Evolutionary conservation across 1,140 invertebrate genomes (phyloP).

Genomic region (Choristoneura fumiferana): DNA sequence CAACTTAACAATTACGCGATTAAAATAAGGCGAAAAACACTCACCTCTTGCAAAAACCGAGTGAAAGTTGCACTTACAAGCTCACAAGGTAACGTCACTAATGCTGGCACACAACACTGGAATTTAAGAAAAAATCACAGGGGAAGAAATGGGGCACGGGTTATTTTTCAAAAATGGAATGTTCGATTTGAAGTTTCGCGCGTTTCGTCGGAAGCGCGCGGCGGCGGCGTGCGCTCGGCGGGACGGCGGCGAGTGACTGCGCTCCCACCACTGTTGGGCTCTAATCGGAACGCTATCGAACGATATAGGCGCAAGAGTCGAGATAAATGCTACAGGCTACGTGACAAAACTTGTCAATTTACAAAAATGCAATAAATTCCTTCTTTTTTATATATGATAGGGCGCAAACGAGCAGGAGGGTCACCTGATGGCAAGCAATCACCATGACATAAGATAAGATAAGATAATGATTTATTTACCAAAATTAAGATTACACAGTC

Average conservation of each 20-base stretch:
- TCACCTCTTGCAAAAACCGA: slow-evolving; percentile 67
- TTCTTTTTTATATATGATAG: too few relatives aligned
- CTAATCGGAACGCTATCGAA: neutral
- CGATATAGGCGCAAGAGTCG: too few relatives aligned
- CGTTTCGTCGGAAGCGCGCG: neutral
- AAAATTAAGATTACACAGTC: too few relatives aligned
- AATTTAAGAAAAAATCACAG: slow-evolving; percentile 39
- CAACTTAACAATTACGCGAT: slow-evolving; percentile 54
- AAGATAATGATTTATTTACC: too few relatives aligned
- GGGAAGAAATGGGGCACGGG: slow-evolving; percentile 30
- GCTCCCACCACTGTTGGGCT: neutral
- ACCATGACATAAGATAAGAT: too few relatives aligned
- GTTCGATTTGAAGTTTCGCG: slow-evolving; percentile 29
- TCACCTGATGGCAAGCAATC: too few relatives aligned
- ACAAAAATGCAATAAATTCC: too few relatives aligned
- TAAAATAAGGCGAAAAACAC: slow-evolving; percentile 59
- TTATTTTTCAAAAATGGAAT: slow-evolving; percentile 45
- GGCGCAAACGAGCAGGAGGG: too few relatives aligned
- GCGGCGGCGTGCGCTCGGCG: slow-evolving; percentile 3
- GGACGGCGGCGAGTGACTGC: slow-evolving; percentile 7
- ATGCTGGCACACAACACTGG: slow-evolving; percentile 57
- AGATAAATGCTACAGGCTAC: too few relatives aligned
- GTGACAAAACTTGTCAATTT: too few relatives aligned
- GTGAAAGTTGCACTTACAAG: slow-evolving; percentile 53
- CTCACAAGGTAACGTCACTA: slow-evolving; percentile 40